These are phyloP conservation scores for Ceyx cyanopectus DNA, from an alignment of 2,113 vertebrate genomes.

Conservation along the genomic window DNA sequence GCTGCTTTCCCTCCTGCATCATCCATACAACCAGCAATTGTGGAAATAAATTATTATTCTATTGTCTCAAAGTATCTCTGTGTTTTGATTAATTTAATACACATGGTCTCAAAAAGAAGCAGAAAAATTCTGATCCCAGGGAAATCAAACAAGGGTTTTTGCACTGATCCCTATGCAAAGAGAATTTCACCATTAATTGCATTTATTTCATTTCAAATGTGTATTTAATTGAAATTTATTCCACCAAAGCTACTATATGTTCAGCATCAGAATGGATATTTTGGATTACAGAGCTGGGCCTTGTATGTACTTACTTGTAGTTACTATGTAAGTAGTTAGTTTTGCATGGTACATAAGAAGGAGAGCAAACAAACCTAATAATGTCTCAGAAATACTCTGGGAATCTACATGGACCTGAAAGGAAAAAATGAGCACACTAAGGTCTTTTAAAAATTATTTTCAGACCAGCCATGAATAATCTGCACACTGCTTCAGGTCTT, in stretches of 20 bases:
- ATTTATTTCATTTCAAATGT: background rate
- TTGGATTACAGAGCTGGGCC: background rate
- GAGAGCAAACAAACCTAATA: background rate
- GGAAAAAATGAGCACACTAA: background rate
- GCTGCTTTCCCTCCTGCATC: background rate
- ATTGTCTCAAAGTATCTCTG: background rate
- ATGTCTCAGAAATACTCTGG: background rate
- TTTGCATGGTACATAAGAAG: background rate
- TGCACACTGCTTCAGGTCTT: background rate
- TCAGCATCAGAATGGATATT: background rate
- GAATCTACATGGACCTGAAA: background rate
- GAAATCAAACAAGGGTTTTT: background rate
- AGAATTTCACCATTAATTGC: background rate
- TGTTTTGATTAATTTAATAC: background rate
- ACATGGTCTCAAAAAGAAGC: background rate
- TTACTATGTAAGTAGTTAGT: accelerated
- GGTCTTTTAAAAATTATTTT: background rate
- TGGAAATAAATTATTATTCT: conserved; percentile 15
- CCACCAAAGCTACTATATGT: background rate
- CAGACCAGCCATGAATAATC: background rate
- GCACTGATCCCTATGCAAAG: background rate
- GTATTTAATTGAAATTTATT: background rate
- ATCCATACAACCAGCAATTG: background rate
- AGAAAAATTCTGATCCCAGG: background rate
- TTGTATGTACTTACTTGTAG: background rate